These are phyloP conservation scores for Alectoris magna DNA, from an alignment of 2,797 vertebrate species.

Conservation along the genomic window DNA sequence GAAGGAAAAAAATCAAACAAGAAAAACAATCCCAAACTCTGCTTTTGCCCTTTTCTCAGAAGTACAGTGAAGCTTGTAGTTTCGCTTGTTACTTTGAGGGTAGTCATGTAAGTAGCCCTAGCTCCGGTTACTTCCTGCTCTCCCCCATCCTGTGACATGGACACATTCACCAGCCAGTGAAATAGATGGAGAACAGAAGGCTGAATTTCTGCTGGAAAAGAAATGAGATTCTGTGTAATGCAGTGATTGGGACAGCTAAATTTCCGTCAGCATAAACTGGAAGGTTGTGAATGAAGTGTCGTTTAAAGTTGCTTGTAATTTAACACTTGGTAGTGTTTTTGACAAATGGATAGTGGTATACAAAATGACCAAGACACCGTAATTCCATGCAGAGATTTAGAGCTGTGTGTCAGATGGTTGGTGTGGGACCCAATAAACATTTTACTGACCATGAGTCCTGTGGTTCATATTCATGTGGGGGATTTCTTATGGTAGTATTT, in stretches of 20 bases:
- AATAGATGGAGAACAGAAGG: not conserved
- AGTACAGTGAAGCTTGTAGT: not conserved
- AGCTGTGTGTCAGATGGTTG: not conserved
- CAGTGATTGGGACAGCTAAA: not conserved
- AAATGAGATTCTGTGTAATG: not conserved
- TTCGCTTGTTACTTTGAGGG: not conserved
- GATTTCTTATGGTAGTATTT: not conserved
- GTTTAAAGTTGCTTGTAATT: not conserved
- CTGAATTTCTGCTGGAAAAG: not conserved
- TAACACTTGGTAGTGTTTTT: not conserved
- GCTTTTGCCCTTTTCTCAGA: not conserved
- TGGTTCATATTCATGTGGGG: not conserved
- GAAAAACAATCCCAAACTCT: not conserved
- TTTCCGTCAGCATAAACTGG: not conserved
- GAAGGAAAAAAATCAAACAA: not conserved
- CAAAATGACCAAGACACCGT: not conserved
- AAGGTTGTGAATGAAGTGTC: not conserved
- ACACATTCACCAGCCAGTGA: not conserved
- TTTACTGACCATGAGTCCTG: accelerated
- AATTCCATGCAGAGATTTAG: not conserved
- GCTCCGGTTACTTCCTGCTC: not conserved
- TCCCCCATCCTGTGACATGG: accelerated
- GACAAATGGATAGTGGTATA: not conserved
- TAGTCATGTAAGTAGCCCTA: not conserved
- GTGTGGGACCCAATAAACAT: not conserved